These are phyloP conservation scores for Gari tellinella DNA, from an alignment of 2,888 invertebrate genomes.

Conservation along the genomic window DNA sequence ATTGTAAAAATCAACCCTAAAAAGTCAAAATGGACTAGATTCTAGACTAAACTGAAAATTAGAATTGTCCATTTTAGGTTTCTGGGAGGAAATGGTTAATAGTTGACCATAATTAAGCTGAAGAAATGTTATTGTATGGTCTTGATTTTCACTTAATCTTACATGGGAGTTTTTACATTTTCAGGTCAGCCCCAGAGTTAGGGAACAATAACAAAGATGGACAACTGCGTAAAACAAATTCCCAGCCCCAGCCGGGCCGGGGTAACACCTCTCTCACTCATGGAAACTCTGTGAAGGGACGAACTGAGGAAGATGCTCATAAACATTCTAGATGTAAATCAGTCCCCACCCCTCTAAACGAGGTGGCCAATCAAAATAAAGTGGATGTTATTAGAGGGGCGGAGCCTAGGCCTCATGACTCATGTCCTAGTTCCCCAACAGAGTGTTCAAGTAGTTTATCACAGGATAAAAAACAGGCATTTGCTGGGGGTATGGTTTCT, in stretches of 20 bases:
- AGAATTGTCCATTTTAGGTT: too few species aligned
- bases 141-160: too few species aligned
- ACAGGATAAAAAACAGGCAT: too few species aligned
- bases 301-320: constrained; percentile 51
- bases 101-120: too few species aligned
- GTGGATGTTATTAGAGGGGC: constrained; percentile 26
- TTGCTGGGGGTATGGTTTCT: neutral
- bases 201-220: constrained; percentile 85
- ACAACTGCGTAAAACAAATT: constrained; percentile 85
- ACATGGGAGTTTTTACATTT: constrained; percentile 4
- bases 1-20: too few species aligned
- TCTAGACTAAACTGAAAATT: too few species aligned
- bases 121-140: too few species aligned
- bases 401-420: constrained; percentile 28
- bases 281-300: constrained; percentile 37
- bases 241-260: constrained; percentile 84
- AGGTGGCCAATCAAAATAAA: constrained; percentile 51
- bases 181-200: constrained; percentile 84
- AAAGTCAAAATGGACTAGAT: too few species aligned
- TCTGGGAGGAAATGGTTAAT: too few species aligned
- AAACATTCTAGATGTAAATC: constrained; percentile 77
- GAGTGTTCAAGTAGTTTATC: constrained; percentile 56
- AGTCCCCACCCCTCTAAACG: constrained; percentile 69
- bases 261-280: constrained; percentile 58
- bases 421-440: constrained; percentile 73